Evolutionary conservation across 2,113 vertebrate species (phyloP), one percentile per base, ranked within the genome.

Genomic region (Gymnorhina tibicen): DNA sequence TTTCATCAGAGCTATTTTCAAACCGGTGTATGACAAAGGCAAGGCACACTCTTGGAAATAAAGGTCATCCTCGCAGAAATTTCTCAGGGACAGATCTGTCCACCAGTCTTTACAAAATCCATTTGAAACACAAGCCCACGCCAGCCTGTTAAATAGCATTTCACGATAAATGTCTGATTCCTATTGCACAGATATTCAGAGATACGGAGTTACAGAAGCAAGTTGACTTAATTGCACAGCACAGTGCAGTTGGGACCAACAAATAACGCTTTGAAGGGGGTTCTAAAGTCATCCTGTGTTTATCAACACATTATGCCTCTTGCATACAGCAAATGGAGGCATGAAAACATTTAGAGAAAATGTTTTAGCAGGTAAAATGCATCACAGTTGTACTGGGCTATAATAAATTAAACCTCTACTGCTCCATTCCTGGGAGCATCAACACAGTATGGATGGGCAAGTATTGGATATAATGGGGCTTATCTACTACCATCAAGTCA

Each of bases 21-120:
- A 95, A 96, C 73, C 39, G 37, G 95, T 79, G 22, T 16, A 76
- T 42, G 37, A 86, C 27, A 83, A 95, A 82, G 52, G 55, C 20
- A 87, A 83, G 59, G 33, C 49, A 66, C 11, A 88, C 24, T 37
- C 56, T 95, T 87, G 24, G 69, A 94, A 96, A 95, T 50, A 66
- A 58, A 89, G 96, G n/a, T 17, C 47, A 47, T 44, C 28, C 49
- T 85, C 83, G 79, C 1, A 17, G 92, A 95, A 89, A 44, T 49
- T 77, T 89, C 80, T 91, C 32, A 80, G 91, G 75, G 69, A 87
- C 42, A 92, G 49, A 56, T 16, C 28, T 44, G 35, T 44, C 83
- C 83, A 49, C 13, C 79, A 59, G 46, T 62, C 56, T 92, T 89
- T 70, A n/a, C 19, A 87, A 53, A 46, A 84, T 37, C 7, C 21